Evolutionary conservation across 2,113 vertebrate genomes (phyloP), one percentile per base, ranked within the genome.

Genomic region (Cathartes aura): DNA sequence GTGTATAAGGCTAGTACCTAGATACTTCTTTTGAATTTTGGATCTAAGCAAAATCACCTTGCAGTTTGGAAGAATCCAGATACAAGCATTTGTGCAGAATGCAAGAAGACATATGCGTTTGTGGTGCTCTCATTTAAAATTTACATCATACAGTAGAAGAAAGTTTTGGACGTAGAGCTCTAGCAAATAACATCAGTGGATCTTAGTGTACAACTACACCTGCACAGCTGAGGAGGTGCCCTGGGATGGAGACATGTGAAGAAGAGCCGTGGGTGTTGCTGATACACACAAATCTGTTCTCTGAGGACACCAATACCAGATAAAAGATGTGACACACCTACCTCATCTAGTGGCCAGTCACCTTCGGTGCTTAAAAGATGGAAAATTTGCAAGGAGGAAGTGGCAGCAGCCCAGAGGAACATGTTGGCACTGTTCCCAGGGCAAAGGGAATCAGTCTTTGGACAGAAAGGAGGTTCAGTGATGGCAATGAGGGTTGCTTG

Each of bases 91-190:
- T 68, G 29, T 84, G 63, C 38, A 36, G 48, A 40, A 62, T 48
- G 30, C 38, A 30, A 45, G 50, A 34, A 58, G 53, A 13, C 2
- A 2, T 15, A 3, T 11, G 36, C 0, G 1, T 66, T 74, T 47
- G 32, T 43, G 19, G 6, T 50, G 20, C 17, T 78, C 15, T 58
- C 58, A 21, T 45, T 50, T 30, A 55, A 53, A 36, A 3, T 38
- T 38, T 53, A 27, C 29, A 11, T 20, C 18, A 8, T 30, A 17
- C 5, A 11, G 8, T 5, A 24, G 36, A 36, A 24, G 11, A 24
- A 60, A 36, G 16, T 23, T 62, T 30, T 60, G 4, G 2, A 21
- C 48, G 29, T 17, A 47, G 55, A 58, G 12, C 32, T 79, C 24
- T 42, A 48, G 48, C 22, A 55, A 55, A 55, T 63, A 42, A 15